phyloP scores from a whole-genome alignment of 2,888 invertebrate genomes.

The Drosophila anomalata region DNA sequence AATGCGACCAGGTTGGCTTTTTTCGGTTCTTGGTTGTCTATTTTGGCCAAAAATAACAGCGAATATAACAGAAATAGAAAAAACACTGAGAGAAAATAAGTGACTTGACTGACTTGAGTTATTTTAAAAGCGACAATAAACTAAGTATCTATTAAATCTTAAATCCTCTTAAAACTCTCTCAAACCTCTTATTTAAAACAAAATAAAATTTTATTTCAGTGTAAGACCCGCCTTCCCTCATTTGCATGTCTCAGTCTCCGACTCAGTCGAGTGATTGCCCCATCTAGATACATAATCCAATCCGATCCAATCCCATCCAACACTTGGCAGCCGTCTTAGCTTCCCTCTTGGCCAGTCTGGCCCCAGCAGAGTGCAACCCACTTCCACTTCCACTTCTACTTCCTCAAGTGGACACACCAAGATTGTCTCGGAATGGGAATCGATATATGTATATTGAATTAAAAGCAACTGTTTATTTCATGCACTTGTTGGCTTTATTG shows the following conservation, averaged over 20 bases:
- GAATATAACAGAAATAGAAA: not conserved
- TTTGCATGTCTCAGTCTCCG: conserved; percentile 59
- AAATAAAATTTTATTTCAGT: conserved; percentile 7
- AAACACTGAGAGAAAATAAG: not conserved
- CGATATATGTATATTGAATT: conserved; percentile 54
- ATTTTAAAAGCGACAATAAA: too few relatives aligned
- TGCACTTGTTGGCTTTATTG: conserved; percentile 25
- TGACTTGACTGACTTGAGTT: too few relatives aligned
- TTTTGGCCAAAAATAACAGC: not conserved
- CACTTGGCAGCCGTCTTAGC: conserved; percentile 29
- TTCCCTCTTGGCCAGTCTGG: conserved; percentile 30
- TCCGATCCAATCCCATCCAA: conserved; percentile 28
- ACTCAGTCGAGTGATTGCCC: conserved; percentile 66
- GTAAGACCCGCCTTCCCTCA: conserved; percentile 56
- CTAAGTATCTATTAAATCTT: too few relatives aligned
- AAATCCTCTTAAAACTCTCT: too few relatives aligned
- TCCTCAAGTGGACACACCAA: conserved; percentile 64
- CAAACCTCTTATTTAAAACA: too few relatives aligned
- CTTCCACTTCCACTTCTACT: conserved; percentile 45
- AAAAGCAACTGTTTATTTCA: conserved; percentile 23
- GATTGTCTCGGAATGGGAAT: conserved; percentile 42
- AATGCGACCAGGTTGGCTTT: conserved; percentile 43
- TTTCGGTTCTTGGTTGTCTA: conserved; percentile 24
- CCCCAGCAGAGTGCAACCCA: conserved; percentile 35
- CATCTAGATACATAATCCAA: conserved; percentile 61